Percentiles rank a stretch among this genome's conserved stretches.
Conservation (phyloP, 2,797 vertebrate genomes). For the Oryzias dopingdopingensis region DNA sequence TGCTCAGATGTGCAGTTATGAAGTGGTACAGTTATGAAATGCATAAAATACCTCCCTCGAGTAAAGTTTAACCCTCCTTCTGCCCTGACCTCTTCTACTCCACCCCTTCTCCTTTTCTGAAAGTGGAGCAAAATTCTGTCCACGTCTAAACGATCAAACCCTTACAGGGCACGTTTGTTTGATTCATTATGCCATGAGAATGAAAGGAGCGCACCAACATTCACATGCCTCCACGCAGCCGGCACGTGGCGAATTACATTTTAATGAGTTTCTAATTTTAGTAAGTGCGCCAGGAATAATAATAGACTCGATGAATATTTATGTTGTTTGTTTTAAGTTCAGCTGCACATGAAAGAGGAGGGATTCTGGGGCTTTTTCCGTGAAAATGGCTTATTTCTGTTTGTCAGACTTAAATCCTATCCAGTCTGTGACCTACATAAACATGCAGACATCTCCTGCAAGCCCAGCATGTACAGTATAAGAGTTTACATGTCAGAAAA, state of each 20-base stretch:
- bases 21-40: too few species aligned
- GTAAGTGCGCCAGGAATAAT: conserved; percentile 66
- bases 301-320: conserved; percentile 78
- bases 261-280: conserved; percentile 83
- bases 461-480: not conserved
- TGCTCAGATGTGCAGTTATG: too few species aligned
- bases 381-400: conserved; percentile 19
- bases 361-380: conserved; percentile 33
- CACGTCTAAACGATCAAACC: conserved; percentile 21
- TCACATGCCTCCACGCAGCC: conserved; percentile 68
- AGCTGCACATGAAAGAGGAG: conserved; percentile 44
- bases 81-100: too few species aligned
- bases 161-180: conserved; percentile 31
- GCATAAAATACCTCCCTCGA: too few species aligned
- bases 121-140: not conserved
- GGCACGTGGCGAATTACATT: conserved; percentile 78
- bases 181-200: conserved; percentile 48
- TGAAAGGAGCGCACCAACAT: conserved; percentile 44
- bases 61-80: too few species aligned
- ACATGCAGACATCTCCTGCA: not conserved
- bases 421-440: conserved; percentile 29
- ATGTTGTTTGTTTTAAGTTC: conserved; percentile 70
- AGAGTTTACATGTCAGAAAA: not conserved
- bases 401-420: conserved; percentile 22
- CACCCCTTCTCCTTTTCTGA: not conserved